Percentiles rank a stretch among this genome's conserved stretches.
Evolutionary conservation across 2,113 vertebrate genomes (phyloP).

Genomic region (Hippolais icterina): DNA sequence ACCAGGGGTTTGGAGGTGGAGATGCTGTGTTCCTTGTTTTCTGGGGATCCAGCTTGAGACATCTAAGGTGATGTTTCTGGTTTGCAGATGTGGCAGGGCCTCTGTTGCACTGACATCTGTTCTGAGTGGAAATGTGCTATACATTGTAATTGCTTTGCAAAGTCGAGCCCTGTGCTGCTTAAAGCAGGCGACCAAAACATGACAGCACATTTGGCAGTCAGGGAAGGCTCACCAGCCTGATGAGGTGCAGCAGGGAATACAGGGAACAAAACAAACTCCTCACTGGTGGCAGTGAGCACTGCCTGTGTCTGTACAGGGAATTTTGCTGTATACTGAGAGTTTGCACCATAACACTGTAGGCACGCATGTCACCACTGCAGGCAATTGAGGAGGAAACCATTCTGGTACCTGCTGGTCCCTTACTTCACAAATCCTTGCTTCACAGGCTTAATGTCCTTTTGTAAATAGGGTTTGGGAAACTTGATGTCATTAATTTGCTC

Average conservation of each 20-base stretch:
- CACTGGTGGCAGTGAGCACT: background rate
- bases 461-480: background rate
- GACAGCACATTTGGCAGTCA: background rate
- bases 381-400: background rate
- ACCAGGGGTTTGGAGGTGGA: background rate
- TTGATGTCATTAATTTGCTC: background rate
- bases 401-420: background rate
- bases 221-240: background rate
- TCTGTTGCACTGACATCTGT: background rate
- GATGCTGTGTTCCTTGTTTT: background rate
- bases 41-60: background rate
- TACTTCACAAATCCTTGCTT: background rate
- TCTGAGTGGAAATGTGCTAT: background rate
- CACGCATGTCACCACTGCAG: background rate
- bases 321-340: background rate
- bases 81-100: constrained; percentile 7
- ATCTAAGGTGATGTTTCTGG: constrained; percentile 17
- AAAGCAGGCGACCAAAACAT: background rate
- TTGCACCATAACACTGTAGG: background rate
- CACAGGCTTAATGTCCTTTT: background rate
- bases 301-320: background rate
- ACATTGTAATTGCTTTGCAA: background rate
- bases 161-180: background rate
- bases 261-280: background rate
- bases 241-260: background rate